These are phyloP conservation scores for Chaetura pelagica DNA, from an alignment of 2,113 vertebrate species.

Conservation along the genomic window DNA sequence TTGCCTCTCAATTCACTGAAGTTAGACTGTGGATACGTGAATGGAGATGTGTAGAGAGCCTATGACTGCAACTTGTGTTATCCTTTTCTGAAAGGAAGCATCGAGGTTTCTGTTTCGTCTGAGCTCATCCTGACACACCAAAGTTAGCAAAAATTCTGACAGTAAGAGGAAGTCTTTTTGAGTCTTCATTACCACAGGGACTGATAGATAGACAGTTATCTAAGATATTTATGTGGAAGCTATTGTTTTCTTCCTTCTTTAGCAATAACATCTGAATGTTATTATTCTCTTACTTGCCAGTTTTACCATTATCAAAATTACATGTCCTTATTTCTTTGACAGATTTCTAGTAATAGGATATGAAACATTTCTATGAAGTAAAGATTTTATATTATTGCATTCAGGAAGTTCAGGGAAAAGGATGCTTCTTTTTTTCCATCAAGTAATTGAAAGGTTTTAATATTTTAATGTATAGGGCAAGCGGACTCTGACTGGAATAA, in stretches of 20 bases:
- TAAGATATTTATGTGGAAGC: neutral
- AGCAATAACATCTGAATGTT: neutral
- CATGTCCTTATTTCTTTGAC: neutral
- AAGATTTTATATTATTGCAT: slow-evolving; percentile 2
- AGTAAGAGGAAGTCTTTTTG: neutral
- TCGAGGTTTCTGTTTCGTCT: neutral
- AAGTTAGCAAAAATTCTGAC: neutral
- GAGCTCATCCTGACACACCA: neutral
- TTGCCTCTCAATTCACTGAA: neutral
- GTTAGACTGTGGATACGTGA: neutral
- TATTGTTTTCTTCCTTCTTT: neutral
- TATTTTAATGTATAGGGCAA: neutral
- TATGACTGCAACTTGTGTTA: neutral
- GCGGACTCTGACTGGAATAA: slow-evolving; percentile 4
- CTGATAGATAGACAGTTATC: neutral
- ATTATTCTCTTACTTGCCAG: neutral
- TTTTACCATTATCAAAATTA: neutral
- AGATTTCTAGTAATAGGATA: neutral
- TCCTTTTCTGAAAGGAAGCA: neutral
- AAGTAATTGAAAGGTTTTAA: slow-evolving; percentile 14
- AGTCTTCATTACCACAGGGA: neutral
- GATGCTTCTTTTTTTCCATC: neutral
- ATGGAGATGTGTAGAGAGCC: neutral
- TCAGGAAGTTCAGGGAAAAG: neutral
- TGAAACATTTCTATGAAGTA: neutral